Evolutionary conservation across 1,140 invertebrate genomes (phyloP).

Genomic region (Araneus ventricosus): DNA sequence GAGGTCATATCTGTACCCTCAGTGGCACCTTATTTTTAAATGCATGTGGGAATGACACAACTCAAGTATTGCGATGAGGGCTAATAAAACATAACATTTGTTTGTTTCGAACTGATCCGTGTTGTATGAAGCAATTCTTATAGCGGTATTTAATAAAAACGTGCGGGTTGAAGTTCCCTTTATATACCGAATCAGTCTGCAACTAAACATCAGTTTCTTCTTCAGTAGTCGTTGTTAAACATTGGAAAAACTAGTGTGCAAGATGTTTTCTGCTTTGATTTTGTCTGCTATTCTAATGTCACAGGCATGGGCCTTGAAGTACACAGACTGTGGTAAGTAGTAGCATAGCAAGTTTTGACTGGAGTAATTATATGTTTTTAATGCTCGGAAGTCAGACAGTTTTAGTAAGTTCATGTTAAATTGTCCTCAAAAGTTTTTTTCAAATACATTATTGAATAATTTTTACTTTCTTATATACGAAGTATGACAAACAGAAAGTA

Average conservation of each 20-base stretch:
- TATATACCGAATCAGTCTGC: constrained; percentile 2
- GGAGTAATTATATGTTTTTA: background rate
- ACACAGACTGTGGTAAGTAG: constrained; percentile 50
- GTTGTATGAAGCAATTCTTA: background rate
- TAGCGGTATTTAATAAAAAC: constrained; percentile 44
- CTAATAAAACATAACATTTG: background rate
- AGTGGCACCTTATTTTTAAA: background rate
- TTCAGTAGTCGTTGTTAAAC: background rate
- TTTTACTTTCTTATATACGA: background rate
- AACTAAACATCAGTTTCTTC: background rate
- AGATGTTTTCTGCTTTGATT: background rate
- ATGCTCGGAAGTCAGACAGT: background rate
- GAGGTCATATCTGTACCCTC: background rate
- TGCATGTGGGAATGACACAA: background rate
- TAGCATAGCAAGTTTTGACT: background rate
- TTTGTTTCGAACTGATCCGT: background rate
- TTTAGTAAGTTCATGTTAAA: background rate
- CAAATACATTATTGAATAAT: background rate
- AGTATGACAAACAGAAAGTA: too few species aligned
- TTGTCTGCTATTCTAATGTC: constrained; percentile 8
- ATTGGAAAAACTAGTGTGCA: background rate
- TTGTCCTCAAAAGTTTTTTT: background rate
- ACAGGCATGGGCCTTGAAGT: constrained; percentile 39
- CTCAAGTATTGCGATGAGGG: background rate
- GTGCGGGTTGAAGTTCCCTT: constrained; percentile 19